phyloP scores from a whole-genome alignment of 64 coral and sea anemone genomes.

The Montipora sp. region DNA sequence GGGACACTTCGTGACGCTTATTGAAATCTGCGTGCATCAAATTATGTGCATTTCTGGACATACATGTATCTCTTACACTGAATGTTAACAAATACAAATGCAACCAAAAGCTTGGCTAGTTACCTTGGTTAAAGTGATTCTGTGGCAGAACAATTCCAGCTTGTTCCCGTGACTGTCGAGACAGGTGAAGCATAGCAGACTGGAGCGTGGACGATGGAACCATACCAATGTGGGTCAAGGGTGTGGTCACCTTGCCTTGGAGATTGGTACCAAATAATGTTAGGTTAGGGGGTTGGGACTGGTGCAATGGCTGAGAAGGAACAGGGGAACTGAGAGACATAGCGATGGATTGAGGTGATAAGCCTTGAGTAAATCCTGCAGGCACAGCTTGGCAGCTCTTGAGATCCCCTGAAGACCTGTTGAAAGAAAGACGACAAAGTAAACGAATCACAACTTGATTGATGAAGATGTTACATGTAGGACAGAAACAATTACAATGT shows the following conservation, averaged over 20 bases:
- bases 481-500: too few relatives aligned
- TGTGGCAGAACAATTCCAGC: constrained; percentile 69
- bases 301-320: constrained; percentile 50
- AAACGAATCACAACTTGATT: neutral
- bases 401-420: constrained; percentile 46
- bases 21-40: too few relatives aligned
- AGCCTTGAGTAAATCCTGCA: constrained; percentile 22
- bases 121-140: constrained; percentile 93
- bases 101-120: neutral
- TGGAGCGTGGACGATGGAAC: constrained; percentile 15
- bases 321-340: constrained; percentile 57
- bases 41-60: neutral
- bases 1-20: too few relatives aligned
- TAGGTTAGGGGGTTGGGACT: constrained; percentile 63
- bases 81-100: too few relatives aligned
- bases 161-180: constrained; percentile 80
- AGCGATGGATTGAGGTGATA: constrained; percentile 54
- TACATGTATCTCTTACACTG: too few relatives aligned
- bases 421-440: neutral
- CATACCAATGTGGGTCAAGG: constrained; percentile 78
- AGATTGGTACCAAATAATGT: constrained; percentile 79
- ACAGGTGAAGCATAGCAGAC: constrained; percentile 77
- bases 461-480: neutral
- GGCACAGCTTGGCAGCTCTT: constrained; percentile 40
- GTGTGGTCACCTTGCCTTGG: constrained; percentile 77